Evolutionary conservation across 1,140 invertebrate genomes (phyloP), one percentile per base, ranked within the genome.

Genomic region (Berghia stephanieae): DNA sequence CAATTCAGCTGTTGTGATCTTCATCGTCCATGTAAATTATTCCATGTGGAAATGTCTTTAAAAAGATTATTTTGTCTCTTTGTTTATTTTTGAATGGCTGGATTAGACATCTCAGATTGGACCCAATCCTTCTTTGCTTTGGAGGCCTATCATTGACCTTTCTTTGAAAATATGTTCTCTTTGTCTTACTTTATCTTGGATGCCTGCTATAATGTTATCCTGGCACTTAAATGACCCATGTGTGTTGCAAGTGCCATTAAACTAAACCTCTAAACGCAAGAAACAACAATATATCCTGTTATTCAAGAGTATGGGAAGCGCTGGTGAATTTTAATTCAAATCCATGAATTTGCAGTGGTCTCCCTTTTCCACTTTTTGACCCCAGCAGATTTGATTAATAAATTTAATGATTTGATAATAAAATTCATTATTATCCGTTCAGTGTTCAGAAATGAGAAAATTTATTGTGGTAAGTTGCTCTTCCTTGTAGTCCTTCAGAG

Each of bases 11-110:
- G 40, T 18, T 27, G 4, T 66, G 24, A 38, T 10, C 40, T 24
- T 66, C n/a, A n/a, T n/a, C n/a, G n/a, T n/a, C n/a, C n/a, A 66
- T 66, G 40, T 66, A 16, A 66, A 66, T 13, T 31, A n/a, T 66
- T n/a, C 24, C 24, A 21, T 27, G 57, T 2, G 57, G 24, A 60
- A n/a, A 8, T 66, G 60, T 16, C 40, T 24, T 66, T 31, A 66
- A 1, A 36, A 38, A 66, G 60, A 66, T 66, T 66, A 66, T 36
- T 36, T 27, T 8, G 10, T 24, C 3, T 27, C 34, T 66, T 13
- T 66, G 21, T 21, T 27, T 60, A 21, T 60, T 60, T 60, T 36
- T 66, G 60, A 66, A 66, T 5, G 21, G 60, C 10, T 66, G 57
- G 60, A 66, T 66, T 38, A 36, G 60, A n/a, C n/a, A 38, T n/a